These are phyloP conservation scores for Leptodactylus fallax DNA, from an alignment of 2,797 vertebrate genomes.

Conservation along the genomic window DNA sequence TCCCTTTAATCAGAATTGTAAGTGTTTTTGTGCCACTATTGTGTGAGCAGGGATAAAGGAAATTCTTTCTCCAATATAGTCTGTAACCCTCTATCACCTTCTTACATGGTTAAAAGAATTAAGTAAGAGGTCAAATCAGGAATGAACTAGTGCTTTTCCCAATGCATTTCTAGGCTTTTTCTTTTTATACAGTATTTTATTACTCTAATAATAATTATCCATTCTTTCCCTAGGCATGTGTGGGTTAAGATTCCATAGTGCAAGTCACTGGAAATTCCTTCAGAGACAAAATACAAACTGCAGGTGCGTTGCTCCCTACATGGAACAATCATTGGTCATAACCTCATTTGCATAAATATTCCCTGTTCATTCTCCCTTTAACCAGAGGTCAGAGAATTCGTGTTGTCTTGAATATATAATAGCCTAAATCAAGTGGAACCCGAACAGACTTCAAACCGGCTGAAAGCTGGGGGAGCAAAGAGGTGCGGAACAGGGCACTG, in stretches of 20 bases:
- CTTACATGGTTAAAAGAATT: no score
- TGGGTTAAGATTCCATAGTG: not conserved
- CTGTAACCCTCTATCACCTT: no score
- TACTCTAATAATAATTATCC: not conserved
- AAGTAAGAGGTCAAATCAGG: no score
- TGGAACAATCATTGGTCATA: constrained; percentile 18
- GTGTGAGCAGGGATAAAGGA: no score
- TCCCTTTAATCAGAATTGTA: no score
- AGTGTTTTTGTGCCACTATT: no score
- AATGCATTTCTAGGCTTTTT: no score
- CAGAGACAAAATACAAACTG: not conserved
- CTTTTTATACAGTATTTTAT: no score
- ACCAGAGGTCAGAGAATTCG: constrained; percentile 46
- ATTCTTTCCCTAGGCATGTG: not conserved
- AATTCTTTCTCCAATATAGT: no score
- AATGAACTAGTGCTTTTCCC: no score
- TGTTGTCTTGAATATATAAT: constrained; percentile 42
- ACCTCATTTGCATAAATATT: constrained; percentile 46
- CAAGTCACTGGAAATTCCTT: not conserved
- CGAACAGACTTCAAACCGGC: constrained; percentile 47
- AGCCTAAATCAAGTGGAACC: constrained; percentile 31
- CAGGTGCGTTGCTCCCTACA: constrained; percentile 33
- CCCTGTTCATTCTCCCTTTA: constrained; percentile 29
- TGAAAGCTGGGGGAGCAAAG: constrained; percentile 10
- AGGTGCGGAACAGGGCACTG: constrained; percentile 37